Base-by-base conservation (phyloP, 2,888 invertebrate genomes). In the Mesodorylaimus sp. region DNA sequence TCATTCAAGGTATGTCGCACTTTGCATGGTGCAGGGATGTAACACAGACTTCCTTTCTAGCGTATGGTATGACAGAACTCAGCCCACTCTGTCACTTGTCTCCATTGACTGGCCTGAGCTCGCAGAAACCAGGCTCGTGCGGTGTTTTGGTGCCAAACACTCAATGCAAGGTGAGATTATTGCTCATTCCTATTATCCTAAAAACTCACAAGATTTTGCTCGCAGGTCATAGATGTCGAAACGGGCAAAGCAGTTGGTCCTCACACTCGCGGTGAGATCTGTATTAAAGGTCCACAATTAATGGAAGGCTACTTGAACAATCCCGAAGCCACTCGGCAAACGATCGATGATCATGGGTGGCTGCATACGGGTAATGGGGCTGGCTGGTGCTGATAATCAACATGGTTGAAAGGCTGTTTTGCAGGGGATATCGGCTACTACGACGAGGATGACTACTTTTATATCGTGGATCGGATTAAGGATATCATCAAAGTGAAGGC, bases 401-500 rank as follows among this genome's bases (percentile, higher is more conserved):
- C n/a, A n/a, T n/a, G n/a, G n/a, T n/a, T n/a, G n/a, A n/a, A n/a
- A n/a, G n/a, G n/a, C n/a, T n/a, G n/a, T n/a, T 76, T 77, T 55
- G 77, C 80, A 27, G 86, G 86, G 0, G 86, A 87, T 65, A 71
- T 87, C 56, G 86, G 81, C 1, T 82, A 81, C 65, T 82, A 78
- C 58, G 83, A 86, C 61, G 66, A 76, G 1, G 77, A 84, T 19
- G 79, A 78, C 1, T 78, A 75, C 66, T 80, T 84, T 67, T 85
- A 75, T 61, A 77, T 87, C 54, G 80, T 85, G 1, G 88, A 85
- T 65, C 72, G 88, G 53, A 70, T 85, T 21, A 88, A 88, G 65
- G 86, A 87, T 64, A 76, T 88, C 26, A 87, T 88, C 60, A 88
- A 88, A 67, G 85, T 83, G 62, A 86, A 87, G 66, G 85, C 80